A percentile compares a stretch with the other conserved stretches of the same genome.
phyloP scores from a whole-genome alignment of 2,113 vertebrate species.

The Dipodomys merriami region DNA sequence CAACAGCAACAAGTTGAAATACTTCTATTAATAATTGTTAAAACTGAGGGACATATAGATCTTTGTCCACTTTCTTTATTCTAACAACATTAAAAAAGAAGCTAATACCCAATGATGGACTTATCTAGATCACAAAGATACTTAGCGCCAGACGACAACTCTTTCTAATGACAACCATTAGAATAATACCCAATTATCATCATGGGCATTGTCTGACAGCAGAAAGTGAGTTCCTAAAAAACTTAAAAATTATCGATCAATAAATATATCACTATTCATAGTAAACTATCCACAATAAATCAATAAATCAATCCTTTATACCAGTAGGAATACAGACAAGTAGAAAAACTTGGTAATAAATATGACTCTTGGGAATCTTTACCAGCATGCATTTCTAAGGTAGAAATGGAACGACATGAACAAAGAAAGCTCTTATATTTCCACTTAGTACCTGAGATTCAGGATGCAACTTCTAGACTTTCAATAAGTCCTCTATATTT shows the following conservation, averaged over 20 bases:
- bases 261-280: not conserved
- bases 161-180: not conserved
- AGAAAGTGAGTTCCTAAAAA: conserved; percentile 32
- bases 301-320: not conserved
- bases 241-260: not conserved
- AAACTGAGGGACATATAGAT: not conserved
- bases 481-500: not conserved
- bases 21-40: conserved; percentile 9
- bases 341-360: conserved; percentile 30
- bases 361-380: not conserved
- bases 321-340: not conserved
- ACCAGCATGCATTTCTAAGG: not conserved
- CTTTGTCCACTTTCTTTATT: conserved; percentile 32
- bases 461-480: not conserved
- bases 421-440: not conserved
- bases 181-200: not conserved
- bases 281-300: conserved; percentile 28
- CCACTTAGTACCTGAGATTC: not conserved
- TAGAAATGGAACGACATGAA: not conserved
- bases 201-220: not conserved
- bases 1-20: not conserved
- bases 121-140: not conserved
- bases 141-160: conserved; percentile 7
- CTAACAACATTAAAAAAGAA: not conserved
- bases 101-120: not conserved